Evolutionary conservation across 2,888 invertebrate genomes (phyloP), one percentile per base, ranked within the genome.

Genomic region (Andrena bicolor): DNA sequence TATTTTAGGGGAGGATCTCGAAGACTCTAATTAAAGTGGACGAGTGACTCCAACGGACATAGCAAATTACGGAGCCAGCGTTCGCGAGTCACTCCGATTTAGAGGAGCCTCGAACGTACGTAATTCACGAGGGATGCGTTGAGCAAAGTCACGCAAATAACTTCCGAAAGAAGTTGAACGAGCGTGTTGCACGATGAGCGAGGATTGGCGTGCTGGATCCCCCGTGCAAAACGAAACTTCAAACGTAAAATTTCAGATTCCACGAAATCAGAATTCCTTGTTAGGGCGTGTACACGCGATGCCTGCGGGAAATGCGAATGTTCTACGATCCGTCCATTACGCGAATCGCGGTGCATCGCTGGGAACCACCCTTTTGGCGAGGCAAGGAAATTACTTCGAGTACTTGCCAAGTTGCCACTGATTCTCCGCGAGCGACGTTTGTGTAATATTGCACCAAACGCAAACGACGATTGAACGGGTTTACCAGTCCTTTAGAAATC

Each of bases 401-500:
- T 41, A 41, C 41, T 41, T 41, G 41, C 41, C 41, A 41, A 41
- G 13, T 41, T 41, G 41, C 41, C 41, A 41, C 41, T 41, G 41
- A 16, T 41, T 41, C 41, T 41, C 41, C 41, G 41, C 41, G 16
- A 41, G 16, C 41, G 41, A 41, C 16, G 30, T 13, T 28, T n/a
- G n/a, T 58, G 41, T 26, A 58, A 58, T n/a, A 30, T 30, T 30
- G 10, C 20, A 13, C 56, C 56, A 13, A 56, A 26, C 56, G 4
- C 8, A 26, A 26, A 56, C 56, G 23, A 56, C 2, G 10, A 56
- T 26, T 1, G 56, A 8, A 1, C 60, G 30, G 16, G 30, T 84
- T 74, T 78, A 76, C 84, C 81, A 79, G 81, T 81, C 74, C 76
- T 63, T 76, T 35, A 65, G 64, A 75, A 72, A 66, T 73, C 20